Percentiles rank a stretch among this genome's conserved stretches.
Evolutionary conservation across 1,140 invertebrate species (phyloP).

Genomic region (Dendroctonus ponderosae): DNA sequence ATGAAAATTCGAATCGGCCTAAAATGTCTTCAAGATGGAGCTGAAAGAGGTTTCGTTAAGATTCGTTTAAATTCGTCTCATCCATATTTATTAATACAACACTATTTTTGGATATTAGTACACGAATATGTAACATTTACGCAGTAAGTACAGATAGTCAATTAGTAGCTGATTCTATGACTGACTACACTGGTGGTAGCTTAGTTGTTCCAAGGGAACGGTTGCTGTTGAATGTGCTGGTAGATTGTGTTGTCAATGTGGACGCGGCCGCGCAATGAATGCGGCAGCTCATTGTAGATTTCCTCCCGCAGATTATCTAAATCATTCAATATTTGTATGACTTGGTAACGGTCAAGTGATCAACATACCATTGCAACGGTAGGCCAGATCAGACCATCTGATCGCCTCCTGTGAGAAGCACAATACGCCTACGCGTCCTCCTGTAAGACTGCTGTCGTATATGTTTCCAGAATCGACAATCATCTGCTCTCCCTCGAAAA

Average conservation of each 20-base stretch:
- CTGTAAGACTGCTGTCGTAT: slow-evolving; percentile 84
- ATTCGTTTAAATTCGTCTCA: too few relatives aligned
- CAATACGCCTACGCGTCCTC: slow-evolving; percentile 89
- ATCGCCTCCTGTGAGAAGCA: slow-evolving; percentile 97
- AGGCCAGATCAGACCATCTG: slow-evolving; percentile 95
- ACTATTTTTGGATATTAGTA: too few relatives aligned
- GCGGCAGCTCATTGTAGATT: slow-evolving; percentile 76
- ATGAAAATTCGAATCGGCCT: too few relatives aligned
- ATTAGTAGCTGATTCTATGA: too few relatives aligned
- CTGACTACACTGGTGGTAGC: too few relatives aligned
- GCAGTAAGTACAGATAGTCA: too few relatives aligned
- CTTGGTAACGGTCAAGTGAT: not conserved
- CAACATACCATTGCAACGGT: slow-evolving; percentile 88
- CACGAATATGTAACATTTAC: too few relatives aligned
- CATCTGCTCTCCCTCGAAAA: slow-evolving; percentile 82
- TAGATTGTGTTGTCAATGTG: slow-evolving; percentile 58
- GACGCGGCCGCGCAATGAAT: slow-evolving; percentile 65
- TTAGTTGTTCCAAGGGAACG: too few relatives aligned
- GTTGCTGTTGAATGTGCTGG: slow-evolving; percentile 10
- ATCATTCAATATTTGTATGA: slow-evolving; percentile 26
- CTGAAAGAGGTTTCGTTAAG: too few relatives aligned
- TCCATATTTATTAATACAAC: too few relatives aligned
- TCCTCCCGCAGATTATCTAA: slow-evolving; percentile 77
- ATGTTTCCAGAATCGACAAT: slow-evolving; percentile 92
- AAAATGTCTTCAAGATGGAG: too few relatives aligned